Evolutionary conservation across 2,797 vertebrate species (phyloP).

Genomic region (Sebastes paucispinis): DNA sequence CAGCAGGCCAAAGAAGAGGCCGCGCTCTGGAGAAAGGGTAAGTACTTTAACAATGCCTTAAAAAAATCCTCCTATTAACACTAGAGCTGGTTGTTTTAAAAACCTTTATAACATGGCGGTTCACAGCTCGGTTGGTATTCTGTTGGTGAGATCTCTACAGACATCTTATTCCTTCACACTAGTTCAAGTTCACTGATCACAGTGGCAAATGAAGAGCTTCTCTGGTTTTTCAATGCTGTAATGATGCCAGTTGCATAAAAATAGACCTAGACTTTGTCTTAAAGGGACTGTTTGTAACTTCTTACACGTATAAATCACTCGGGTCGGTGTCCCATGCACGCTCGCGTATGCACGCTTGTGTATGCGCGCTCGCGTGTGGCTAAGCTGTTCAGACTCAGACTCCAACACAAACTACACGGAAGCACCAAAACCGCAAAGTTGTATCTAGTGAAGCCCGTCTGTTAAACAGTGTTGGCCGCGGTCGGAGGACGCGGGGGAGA

Average conservation of each 20-base stretch:
- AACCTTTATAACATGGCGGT: not conserved
- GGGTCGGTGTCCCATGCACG: too few species aligned
- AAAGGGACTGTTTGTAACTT: too few species aligned
- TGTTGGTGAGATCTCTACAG: not conserved
- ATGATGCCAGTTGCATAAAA: not conserved
- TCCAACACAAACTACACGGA: too few species aligned
- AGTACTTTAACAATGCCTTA: not conserved
- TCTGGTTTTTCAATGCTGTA: not conserved
- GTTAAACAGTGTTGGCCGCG: too few species aligned
- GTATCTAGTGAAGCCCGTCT: too few species aligned
- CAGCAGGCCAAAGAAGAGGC: slow-evolving; percentile 90
- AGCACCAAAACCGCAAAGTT: too few species aligned
- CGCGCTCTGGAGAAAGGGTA: slow-evolving; percentile 90
- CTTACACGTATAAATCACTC: too few species aligned
- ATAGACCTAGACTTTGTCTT: too few species aligned
- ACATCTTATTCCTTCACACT: not conserved
- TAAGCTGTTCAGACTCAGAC: too few species aligned
- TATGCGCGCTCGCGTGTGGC: accelerated
- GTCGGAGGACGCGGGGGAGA: too few species aligned
- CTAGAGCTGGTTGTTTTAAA: not conserved
- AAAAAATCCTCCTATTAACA: not conserved
- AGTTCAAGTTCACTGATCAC: not conserved
- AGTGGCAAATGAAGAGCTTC: not conserved
- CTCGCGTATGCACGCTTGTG: too few species aligned
- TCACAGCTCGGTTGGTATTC: not conserved